Conservation (phyloP, 2,797 vertebrate species). For the Garrulus glandarius region DNA sequence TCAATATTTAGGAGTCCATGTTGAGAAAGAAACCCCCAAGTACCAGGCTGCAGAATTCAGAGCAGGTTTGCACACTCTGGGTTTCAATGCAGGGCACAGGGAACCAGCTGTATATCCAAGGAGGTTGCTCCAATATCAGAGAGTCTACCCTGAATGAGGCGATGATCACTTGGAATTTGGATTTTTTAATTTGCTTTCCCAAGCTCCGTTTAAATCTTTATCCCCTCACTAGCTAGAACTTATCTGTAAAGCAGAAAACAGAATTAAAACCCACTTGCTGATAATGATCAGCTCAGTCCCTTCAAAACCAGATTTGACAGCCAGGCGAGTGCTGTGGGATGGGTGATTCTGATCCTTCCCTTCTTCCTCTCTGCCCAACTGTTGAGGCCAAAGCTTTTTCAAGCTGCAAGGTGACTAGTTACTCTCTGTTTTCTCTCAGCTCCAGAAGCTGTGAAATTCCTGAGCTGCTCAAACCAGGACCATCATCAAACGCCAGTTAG, state of each 20-base stretch:
- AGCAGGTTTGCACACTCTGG: neutral
- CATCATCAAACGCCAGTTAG: neutral
- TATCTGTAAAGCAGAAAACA: neutral
- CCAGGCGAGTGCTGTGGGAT: neutral
- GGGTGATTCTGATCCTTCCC: neutral
- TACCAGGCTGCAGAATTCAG: neutral
- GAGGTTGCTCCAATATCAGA: neutral
- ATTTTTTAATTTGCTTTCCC: neutral
- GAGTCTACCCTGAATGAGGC: neutral
- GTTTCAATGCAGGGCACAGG: neutral
- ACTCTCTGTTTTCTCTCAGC: neutral
- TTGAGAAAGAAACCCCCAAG: neutral
- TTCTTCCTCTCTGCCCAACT: neutral
- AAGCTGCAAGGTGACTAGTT: neutral
- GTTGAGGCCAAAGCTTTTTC: neutral
- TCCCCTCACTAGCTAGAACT: neutral
- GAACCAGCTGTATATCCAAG: neutral
- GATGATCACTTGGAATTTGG: neutral
- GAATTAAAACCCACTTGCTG: neutral
- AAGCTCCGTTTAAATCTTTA: neutral
- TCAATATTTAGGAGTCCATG: fast-evolving
- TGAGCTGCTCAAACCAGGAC: neutral
- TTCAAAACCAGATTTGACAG: neutral
- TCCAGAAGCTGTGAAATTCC: neutral
- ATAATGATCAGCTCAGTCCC: neutral